Conservation (phyloP, 2,797 vertebrate genomes). For the Onychomys arenicola region DNA sequence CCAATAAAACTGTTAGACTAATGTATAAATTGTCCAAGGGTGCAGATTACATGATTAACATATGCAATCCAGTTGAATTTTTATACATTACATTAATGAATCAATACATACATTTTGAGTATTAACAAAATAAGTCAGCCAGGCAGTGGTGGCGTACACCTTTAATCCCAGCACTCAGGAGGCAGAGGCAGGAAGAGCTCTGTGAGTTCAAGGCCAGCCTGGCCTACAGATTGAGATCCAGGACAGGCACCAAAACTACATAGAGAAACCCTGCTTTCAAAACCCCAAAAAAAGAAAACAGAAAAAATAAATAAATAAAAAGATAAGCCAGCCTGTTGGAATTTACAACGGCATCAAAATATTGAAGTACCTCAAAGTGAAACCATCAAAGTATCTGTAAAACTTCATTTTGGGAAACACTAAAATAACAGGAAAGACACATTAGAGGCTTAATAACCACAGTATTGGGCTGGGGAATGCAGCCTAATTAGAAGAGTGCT, state of each 20-base stretch:
- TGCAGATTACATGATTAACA: background rate
- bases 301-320: background rate
- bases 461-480: background rate
- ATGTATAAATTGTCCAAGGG: background rate
- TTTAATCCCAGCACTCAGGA: no score
- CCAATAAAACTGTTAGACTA: background rate
- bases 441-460: background rate
- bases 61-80: background rate
- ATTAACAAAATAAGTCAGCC: no score
- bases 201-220: no score
- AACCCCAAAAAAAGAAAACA: no score
- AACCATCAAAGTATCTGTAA: background rate
- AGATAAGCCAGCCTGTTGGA: background rate
- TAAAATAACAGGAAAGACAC: background rate
- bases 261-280: no score
- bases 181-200: no score
- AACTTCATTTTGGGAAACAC: background rate
- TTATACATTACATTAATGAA: background rate
- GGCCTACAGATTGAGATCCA: no score
- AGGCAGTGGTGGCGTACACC: no score
- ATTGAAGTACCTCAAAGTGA: background rate
- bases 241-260: no score
- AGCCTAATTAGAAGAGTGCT: background rate
- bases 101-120: background rate
- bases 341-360: constrained; percentile 17